Conservation (phyloP, 2,797 vertebrate species). For the Pangasius larnaudii region DNA sequence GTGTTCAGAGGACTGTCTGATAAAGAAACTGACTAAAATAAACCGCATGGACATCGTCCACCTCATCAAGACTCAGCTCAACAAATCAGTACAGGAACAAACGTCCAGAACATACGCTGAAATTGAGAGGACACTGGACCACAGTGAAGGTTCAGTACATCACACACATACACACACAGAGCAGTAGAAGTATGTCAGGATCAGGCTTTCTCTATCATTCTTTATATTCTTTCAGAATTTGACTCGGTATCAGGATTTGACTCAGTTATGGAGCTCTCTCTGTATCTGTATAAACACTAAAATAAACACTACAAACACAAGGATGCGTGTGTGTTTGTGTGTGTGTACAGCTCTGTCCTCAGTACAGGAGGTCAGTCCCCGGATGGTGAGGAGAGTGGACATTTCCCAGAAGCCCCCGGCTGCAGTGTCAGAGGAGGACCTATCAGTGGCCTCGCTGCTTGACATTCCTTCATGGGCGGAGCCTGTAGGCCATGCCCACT, state of each 20-base stretch:
- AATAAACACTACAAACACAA: background rate
- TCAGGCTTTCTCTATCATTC: background rate
- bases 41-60: constrained; percentile 99
- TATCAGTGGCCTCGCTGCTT: constrained; percentile 88
- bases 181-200: background rate
- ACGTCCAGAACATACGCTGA: constrained; percentile 84
- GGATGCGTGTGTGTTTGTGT: constrained; percentile 32
- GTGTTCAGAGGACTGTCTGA: constrained; percentile 84
- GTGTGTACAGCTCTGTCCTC: constrained; percentile 84
- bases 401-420: constrained; percentile 83
- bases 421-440: constrained; percentile 93
- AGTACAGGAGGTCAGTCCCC: constrained; percentile 84
- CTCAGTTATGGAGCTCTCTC: background rate
- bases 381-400: constrained; percentile 74
- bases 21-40: constrained; percentile 92
- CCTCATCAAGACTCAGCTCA: constrained; percentile 89
- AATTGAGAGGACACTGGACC: constrained; percentile 91
- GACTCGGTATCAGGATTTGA: too few species aligned
- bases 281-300: background rate
- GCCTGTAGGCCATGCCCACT: constrained; percentile 78
- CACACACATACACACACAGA: background rate
- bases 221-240: background rate
- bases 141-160: constrained; percentile 86
- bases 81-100: constrained; percentile 82
- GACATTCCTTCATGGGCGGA: constrained; percentile 86